A percentile compares a stretch with the other conserved stretches of the same genome.
These are phyloP conservation scores for Lycopodina hypogea DNA, from an alignment of 37 sponge, comb jelly and placozoan species.

Conservation along the genomic window DNA sequence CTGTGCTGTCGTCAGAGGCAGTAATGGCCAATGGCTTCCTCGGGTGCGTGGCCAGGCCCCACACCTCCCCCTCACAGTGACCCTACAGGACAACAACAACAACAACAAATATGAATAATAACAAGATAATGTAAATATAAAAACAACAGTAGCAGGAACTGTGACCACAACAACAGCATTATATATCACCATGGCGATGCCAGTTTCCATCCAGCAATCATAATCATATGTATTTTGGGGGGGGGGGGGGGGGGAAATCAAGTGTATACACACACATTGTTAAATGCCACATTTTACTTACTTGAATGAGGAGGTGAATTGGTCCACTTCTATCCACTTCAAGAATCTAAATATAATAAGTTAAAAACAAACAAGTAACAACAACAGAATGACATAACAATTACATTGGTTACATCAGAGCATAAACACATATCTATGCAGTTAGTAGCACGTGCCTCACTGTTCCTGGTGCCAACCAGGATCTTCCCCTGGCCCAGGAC, in stretches of 20 bases:
- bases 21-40: constrained; percentile 55
- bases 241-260: not conserved
- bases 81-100: constrained; percentile 35
- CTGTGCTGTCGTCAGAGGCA: constrained; percentile 84
- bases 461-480: constrained; percentile 90
- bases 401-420: too few relatives aligned
- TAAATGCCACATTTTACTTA: not conserved
- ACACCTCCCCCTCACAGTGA: constrained; percentile 90
- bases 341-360: constrained; percentile 46
- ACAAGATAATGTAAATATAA: not conserved
- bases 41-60: constrained; percentile 91
- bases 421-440: too few relatives aligned
- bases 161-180: not conserved
- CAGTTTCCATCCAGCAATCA: not conserved
- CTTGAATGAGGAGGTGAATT: constrained; percentile 72
- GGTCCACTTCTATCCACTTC: constrained; percentile 86
- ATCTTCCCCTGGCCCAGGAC: constrained; percentile 77
- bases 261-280: not conserved
- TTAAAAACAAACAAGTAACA: not conserved
- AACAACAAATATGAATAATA: not conserved
- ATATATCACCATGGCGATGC: not conserved
- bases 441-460: constrained; percentile 56
- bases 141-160: not conserved
- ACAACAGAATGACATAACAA: not conserved
- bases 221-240: not conserved